These are phyloP conservation scores for Exaiptasia diaphana DNA, from an alignment of 64 coral and sea anemone genomes.

Conservation along the genomic window DNA sequence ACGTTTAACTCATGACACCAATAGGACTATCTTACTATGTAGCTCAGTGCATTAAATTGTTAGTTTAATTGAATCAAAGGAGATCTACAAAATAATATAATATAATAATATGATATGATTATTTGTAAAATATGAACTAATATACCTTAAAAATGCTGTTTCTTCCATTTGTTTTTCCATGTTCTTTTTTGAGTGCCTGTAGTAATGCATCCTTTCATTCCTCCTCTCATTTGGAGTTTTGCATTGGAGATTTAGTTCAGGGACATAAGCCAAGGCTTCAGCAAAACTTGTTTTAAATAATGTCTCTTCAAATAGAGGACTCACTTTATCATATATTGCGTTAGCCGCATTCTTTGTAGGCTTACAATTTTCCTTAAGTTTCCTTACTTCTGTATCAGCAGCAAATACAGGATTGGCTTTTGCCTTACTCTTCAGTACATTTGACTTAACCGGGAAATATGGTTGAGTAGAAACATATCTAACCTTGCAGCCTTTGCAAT, in stretches of 20 bases:
- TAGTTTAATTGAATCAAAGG: too few relatives aligned
- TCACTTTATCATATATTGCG: slow-evolving; percentile 36
- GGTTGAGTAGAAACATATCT: slow-evolving; percentile 24
- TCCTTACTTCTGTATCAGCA: slow-evolving; percentile 1
- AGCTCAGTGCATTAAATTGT: too few relatives aligned
- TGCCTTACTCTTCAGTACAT: slow-evolving; percentile 26
- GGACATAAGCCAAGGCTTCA: slow-evolving; percentile 29
- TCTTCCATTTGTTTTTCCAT: slow-evolving; percentile 54
- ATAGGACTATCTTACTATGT: too few relatives aligned
- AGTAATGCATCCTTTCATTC: neutral
- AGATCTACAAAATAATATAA: too few relatives aligned
- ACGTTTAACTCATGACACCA: too few relatives aligned
- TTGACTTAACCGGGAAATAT: slow-evolving; percentile 34
- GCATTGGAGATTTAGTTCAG: slow-evolving; percentile 40
- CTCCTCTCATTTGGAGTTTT: slow-evolving; percentile 7
- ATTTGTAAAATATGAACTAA: too few relatives aligned
- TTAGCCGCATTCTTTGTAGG: slow-evolving; percentile 14
- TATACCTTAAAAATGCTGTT: slow-evolving; percentile 51
- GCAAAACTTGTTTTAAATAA: slow-evolving; percentile 35
- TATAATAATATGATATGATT: too few relatives aligned
- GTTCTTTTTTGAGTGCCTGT: slow-evolving; percentile 18
- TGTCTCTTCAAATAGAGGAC: slow-evolving; percentile 11
- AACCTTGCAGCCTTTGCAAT: slow-evolving; percentile 32
- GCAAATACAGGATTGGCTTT: slow-evolving; percentile 39
- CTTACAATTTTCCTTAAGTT: neutral